Evolutionary conservation across 2,888 invertebrate genomes (phyloP).

Genomic region (Mimachlamys varia): DNA sequence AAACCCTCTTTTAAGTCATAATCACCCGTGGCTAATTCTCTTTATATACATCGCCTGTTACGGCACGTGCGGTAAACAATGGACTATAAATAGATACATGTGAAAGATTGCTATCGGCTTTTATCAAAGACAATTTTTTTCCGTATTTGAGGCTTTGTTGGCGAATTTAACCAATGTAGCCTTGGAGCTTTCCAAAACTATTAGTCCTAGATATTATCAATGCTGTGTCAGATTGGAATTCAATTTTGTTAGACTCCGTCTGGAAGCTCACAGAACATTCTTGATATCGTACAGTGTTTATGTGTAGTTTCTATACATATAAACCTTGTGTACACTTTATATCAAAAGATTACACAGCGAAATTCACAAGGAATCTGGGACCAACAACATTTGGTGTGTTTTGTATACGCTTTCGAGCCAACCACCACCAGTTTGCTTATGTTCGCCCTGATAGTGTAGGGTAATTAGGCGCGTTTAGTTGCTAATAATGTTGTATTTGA

Average conservation of each 20-base stretch:
- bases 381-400: neutral
- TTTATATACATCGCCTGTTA: neutral
- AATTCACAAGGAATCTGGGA: neutral
- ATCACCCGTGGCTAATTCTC: neutral
- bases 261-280: neutral
- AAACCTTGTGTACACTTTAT: slow-evolving; percentile 20
- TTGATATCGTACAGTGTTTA: neutral
- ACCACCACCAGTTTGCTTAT: neutral
- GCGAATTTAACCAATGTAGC: neutral
- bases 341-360: neutral
- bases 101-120: neutral
- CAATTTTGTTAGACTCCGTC: neutral
- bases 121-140: neutral
- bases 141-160: neutral
- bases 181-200: slow-evolving; percentile 9
- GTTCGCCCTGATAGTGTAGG: neutral
- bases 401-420: neutral
- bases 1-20: neutral
- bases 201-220: slow-evolving; percentile 3
- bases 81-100: neutral
- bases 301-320: neutral
- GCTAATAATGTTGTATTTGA: slow-evolving; percentile 5
- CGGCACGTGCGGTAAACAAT: neutral
- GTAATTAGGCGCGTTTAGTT: slow-evolving; percentile 23
- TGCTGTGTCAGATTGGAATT: slow-evolving; percentile 13